Evolutionary conservation across 2,888 invertebrate genomes (phyloP).

Genomic region (Ophioninae sp.): DNA sequence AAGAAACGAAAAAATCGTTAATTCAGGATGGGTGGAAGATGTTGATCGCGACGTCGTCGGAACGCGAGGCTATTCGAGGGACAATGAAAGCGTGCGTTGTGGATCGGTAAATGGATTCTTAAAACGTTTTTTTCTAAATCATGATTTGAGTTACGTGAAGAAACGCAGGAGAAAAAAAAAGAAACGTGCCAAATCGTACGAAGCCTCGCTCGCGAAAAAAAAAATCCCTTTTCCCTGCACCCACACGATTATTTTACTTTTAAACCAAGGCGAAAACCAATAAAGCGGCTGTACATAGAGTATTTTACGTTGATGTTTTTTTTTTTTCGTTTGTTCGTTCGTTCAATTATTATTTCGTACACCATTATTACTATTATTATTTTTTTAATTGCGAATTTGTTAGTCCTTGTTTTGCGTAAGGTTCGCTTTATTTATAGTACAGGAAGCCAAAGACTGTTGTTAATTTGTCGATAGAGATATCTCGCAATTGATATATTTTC

Average conservation of each 20-base stretch:
- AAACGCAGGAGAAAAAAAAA: slow-evolving; percentile 29
- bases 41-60: not conserved
- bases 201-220: slow-evolving; percentile 30
- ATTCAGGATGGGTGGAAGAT: slow-evolving; percentile 25
- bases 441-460: slow-evolving; percentile 40
- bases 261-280: slow-evolving; percentile 69
- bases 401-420: slow-evolving; percentile 66
- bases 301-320: slow-evolving; percentile 76
- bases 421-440: slow-evolving; percentile 67
- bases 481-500: not conserved
- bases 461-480: slow-evolving; percentile 7
- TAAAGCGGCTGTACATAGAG: slow-evolving; percentile 80
- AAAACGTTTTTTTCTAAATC: slow-evolving; percentile 64
- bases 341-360: slow-evolving; percentile 45
- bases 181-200: slow-evolving; percentile 45
- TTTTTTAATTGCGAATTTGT: slow-evolving; percentile 69
- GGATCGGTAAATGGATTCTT: slow-evolving; percentile 75
- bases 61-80: not conserved
- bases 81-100: slow-evolving; percentile 55
- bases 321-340: slow-evolving; percentile 69
- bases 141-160: slow-evolving; percentile 47
- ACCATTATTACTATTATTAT: slow-evolving; percentile 27
- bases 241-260: slow-evolving; percentile 59
- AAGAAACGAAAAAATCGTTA: slow-evolving; percentile 30
- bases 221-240: slow-evolving; percentile 48